Conservation (phyloP, 2,888 invertebrate genomes). For the Zygothrica quintamaculata region DNA sequence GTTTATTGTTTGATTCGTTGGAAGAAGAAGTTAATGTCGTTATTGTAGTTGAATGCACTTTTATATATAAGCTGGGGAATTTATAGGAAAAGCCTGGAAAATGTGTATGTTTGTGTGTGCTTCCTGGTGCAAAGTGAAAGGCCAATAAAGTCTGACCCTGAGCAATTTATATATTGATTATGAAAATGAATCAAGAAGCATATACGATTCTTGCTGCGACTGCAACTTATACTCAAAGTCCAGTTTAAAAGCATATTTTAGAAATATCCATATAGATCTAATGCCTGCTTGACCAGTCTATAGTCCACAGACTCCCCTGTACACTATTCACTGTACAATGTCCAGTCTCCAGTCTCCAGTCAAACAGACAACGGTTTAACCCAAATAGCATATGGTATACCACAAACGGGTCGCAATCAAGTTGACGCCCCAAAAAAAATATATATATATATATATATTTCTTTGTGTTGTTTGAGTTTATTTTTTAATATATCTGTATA, state of each 20-base stretch:
- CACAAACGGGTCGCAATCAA: slow-evolving; percentile 36
- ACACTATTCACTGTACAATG: too few species aligned
- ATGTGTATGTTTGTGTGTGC: slow-evolving; percentile 32
- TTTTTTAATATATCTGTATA: too few species aligned
- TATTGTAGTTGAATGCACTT: slow-evolving; percentile 72
- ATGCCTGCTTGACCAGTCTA: slow-evolving; percentile 46
- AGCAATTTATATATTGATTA: slow-evolving; percentile 32
- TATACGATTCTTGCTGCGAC: slow-evolving; percentile 61
- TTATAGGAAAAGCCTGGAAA: slow-evolving; percentile 22
- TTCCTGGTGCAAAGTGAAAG: slow-evolving; percentile 75
- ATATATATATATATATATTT: too few species aligned
- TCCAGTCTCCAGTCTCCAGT: slow-evolving; percentile 52
- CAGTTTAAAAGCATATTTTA: slow-evolving; percentile 15
- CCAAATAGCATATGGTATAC: slow-evolving; percentile 50
- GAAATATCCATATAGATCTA: slow-evolving; percentile 46
- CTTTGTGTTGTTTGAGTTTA: slow-evolving; percentile 6
- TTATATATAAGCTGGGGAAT: not conserved
- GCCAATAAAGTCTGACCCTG: slow-evolving; percentile 65
- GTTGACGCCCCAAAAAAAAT: slow-evolving; percentile 42
- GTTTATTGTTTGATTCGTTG: slow-evolving; percentile 31
- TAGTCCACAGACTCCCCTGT: slow-evolving; percentile 52
- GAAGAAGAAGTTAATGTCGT: slow-evolving; percentile 34
- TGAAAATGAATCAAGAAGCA: slow-evolving; percentile 62
- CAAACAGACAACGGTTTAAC: slow-evolving; percentile 56
- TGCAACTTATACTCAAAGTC: slow-evolving; percentile 49